Percentiles rank a stretch among this genome's conserved stretches.
phyloP scores from a whole-genome alignment of 2,797 vertebrate genomes.

The Coracias cyanogaster region DNA sequence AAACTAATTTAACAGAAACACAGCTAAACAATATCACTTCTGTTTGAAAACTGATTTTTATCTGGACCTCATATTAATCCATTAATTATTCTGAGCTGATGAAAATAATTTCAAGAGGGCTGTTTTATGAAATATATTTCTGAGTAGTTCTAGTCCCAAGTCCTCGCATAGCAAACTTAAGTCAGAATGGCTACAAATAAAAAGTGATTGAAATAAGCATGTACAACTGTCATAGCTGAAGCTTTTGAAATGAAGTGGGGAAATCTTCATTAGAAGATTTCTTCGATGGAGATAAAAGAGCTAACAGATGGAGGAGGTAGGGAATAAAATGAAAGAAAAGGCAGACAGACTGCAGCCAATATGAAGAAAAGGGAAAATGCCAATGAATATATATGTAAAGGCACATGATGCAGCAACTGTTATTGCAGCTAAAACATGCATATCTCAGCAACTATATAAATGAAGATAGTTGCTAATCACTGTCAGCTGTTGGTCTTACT shows the following conservation, averaged over 20 bases:
- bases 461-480: neutral
- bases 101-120: neutral
- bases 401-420: neutral
- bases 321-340: neutral
- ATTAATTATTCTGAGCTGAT: neutral
- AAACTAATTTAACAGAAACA: neutral
- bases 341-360: neutral
- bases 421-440: neutral
- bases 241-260: neutral
- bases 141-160: neutral
- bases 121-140: neutral
- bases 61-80: neutral
- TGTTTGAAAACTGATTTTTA: neutral
- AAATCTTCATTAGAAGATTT: neutral
- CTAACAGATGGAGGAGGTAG: neutral
- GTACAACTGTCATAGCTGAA: neutral
- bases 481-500: neutral
- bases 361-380: neutral
- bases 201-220: neutral
- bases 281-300: constrained; percentile 1
- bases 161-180: neutral
- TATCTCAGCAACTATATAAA: neutral
- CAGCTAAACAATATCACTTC: neutral
- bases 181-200: neutral
- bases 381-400: neutral